A percentile compares a stretch with the other conserved stretches of the same genome.
Evolutionary conservation across 2,797 vertebrate genomes (phyloP).

Genomic region (Gymnopithys bicolor): DNA sequence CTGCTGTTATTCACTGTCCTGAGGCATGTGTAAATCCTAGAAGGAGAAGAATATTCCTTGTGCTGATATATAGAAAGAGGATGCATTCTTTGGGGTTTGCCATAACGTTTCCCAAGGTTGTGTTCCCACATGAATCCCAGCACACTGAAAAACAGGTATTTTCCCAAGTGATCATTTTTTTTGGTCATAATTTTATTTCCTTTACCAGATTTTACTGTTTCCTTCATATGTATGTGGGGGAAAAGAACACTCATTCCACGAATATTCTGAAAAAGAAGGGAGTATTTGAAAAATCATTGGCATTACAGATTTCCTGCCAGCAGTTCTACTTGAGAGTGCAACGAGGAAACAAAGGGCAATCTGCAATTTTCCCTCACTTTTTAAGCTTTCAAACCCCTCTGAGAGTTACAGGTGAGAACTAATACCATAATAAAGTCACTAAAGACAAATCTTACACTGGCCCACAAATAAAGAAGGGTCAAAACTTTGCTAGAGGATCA

Average conservation of each 20-base stretch:
- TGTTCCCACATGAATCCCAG: not conserved
- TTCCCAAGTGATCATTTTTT: not conserved
- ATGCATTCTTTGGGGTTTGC: not conserved
- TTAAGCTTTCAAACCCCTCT: not conserved
- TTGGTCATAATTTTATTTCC: not conserved
- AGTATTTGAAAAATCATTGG: not conserved
- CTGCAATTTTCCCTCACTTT: not conserved
- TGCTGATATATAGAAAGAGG: not conserved
- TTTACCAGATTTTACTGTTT: not conserved
- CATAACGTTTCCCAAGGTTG: not conserved
- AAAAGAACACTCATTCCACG: not conserved
- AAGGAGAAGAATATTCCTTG: not conserved
- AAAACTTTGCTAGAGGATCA: not conserved
- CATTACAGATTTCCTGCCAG: not conserved
- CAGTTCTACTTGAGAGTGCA: not conserved
- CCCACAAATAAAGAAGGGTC: not conserved
- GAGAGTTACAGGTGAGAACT: not conserved
- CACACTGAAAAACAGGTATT: not conserved
- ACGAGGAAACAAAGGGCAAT: not conserved
- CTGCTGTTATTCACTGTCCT: not conserved
- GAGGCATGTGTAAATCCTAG: not conserved
- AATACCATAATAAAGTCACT: not conserved
- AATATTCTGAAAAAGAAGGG: not conserved
- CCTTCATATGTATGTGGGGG: not conserved
- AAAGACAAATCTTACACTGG: not conserved